These are phyloP conservation scores for Aeoliscus strigatus DNA, from an alignment of 2,797 vertebrate species.

Conservation along the genomic window DNA sequence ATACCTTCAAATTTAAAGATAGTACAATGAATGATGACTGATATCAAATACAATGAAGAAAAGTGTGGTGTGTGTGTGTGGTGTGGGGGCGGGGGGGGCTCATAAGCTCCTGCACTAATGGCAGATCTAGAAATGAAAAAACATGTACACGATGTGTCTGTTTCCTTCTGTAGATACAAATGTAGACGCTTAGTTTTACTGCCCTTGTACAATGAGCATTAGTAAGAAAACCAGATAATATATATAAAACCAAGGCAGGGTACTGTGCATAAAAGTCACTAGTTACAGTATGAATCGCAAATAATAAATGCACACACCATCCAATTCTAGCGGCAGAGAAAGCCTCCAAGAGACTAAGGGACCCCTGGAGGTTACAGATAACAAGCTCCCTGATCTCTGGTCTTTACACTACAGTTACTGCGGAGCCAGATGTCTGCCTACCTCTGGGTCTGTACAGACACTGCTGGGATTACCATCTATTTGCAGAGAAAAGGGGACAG, in stretches of 20 bases:
- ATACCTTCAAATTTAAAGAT: conserved; percentile 6
- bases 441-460: conserved; percentile 53
- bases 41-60: too few relatives aligned
- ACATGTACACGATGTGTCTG: too few relatives aligned
- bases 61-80: too few relatives aligned
- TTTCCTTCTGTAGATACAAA: too few relatives aligned
- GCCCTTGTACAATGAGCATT: conserved; percentile 1
- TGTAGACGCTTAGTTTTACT: too few relatives aligned
- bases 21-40: too few relatives aligned
- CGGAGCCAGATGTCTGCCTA: conserved; percentile 48
- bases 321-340: conserved; percentile 30
- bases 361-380: conserved; percentile 56
- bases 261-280: conserved; percentile 12
- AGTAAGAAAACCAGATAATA: conserved; percentile 2
- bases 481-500: conserved; percentile 24
- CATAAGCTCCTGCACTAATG: too few relatives aligned
- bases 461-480: conserved; percentile 52
- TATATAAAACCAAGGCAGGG: conserved; percentile 10
- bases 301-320: conserved; percentile 21
- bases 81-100: too few relatives aligned
- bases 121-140: too few relatives aligned
- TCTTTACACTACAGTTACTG: conserved; percentile 58
- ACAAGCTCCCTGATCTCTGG: conserved; percentile 64
- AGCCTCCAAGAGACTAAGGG: conserved; percentile 36
- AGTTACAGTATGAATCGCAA: conserved; percentile 12